Evolutionary conservation across 2,113 vertebrate species (phyloP), one percentile per base, ranked within the genome.

Genomic region (Xiphophorus hellerii): DNA sequence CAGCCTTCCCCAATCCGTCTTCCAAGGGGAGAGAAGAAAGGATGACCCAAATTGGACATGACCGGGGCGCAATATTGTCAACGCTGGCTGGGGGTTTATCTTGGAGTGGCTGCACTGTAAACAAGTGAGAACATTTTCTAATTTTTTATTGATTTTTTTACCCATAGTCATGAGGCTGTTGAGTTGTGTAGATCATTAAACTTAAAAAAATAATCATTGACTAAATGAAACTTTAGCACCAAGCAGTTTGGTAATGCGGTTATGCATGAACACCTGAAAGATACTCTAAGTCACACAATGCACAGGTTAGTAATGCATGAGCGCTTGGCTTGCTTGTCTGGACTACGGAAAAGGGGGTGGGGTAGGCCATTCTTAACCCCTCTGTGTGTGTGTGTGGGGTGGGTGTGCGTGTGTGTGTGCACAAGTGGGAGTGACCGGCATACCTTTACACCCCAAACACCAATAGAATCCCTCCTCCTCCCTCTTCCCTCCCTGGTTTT

Each of bases 1-100:
- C 61, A 28, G n/a, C 71, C 58, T 28, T 51, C 75, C 62, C 73
- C 58, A 60, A 35, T 66, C 80, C 28, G 17, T 85, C 72, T 67
- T 87, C 33, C 68, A 37, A 64, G 42, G 63, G 22, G 48, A 44
- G 73, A 63, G 54, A 82, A 87, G 76, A 91, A 92, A 91, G 78
- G 75, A 78, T 93, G 92, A 92, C 92, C 90, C 88, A 89, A 73
- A 92, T 90, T 78, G 90, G 83, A 91, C 86, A 84, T 11, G n/a
- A 84, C 69, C 71, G n/a, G 76, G 78, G 11, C 44, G 61, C 77
- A 80, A 37, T 86, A 69, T 82, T 79, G 79, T 84, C 66, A 61
- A 77, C 80, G 71, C 68, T 82, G 84, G 68, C 62, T 74, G 78
- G 62, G 77, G 62, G 79, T 76, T 75, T 68, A 33, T 82, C 30